Conservation (phyloP, 2,113 vertebrate species). For the Ardeotis arabs region DNA sequence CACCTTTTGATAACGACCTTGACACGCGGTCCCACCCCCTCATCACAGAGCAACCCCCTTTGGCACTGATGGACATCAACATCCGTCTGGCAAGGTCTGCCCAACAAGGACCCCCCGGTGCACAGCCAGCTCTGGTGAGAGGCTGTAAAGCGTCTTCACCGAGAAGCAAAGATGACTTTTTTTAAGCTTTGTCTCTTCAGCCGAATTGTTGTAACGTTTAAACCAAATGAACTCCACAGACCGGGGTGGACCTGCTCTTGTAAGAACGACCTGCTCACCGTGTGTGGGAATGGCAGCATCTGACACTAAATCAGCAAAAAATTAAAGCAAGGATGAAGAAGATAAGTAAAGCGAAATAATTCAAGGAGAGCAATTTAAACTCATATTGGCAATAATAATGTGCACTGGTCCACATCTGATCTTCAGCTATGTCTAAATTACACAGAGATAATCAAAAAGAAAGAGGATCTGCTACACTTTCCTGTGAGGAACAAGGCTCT, state of each 20-base stretch:
- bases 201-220: neutral
- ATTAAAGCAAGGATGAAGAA: slow-evolving; percentile 22
- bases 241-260: neutral
- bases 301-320: neutral
- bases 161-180: neutral
- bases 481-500: neutral
- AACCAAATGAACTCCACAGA: neutral
- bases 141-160: neutral
- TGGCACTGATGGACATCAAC: neutral
- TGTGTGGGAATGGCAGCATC: neutral
- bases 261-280: neutral
- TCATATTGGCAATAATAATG: slow-evolving; percentile 50
- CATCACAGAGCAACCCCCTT: neutral
- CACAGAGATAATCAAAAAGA: slow-evolving; percentile 67
- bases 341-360: slow-evolving; percentile 66
- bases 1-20: neutral
- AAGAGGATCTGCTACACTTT: slow-evolving; percentile 42
- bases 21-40: fast-evolving
- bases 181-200: neutral
- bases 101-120: neutral
- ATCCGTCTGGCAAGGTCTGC: fast-evolving
- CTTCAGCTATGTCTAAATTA: slow-evolving; percentile 56
- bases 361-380: slow-evolving; percentile 57
- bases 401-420: slow-evolving; percentile 44
- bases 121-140: neutral